Percentiles rank a stretch among this genome's conserved stretches.
Evolutionary conservation across 1,140 invertebrate genomes (phyloP).

Genomic region (Chironomus tepperi): DNA sequence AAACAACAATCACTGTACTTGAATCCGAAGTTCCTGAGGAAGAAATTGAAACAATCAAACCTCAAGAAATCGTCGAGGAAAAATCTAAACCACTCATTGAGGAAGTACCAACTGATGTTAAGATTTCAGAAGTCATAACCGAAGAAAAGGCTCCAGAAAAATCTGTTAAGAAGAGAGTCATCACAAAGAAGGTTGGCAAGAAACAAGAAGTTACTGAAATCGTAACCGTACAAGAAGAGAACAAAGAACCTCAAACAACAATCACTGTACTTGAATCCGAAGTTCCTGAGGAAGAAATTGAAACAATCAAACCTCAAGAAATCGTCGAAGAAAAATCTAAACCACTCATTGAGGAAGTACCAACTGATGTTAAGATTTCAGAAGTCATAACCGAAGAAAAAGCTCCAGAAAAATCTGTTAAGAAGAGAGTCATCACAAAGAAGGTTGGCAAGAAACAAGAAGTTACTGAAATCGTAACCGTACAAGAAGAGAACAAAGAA

Average conservation of each 20-base stretch:
- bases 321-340: not conserved
- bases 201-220: conserved; percentile 32
- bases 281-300: not conserved
- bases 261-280: conserved; percentile 21
- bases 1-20: conserved; percentile 32
- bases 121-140: conserved; percentile 28
- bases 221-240: conserved; percentile 30
- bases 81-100: conserved; percentile 29
- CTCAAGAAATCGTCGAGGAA: conserved; percentile 28
- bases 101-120: conserved; percentile 5
- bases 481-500: conserved; percentile 28
- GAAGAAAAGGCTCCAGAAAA: conserved; percentile 28
- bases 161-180: conserved; percentile 27
- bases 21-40: conserved; percentile 28
- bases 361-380: conserved; percentile 27
- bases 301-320: conserved; percentile 29
- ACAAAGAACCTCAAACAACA: conserved; percentile 27
- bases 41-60: conserved; percentile 27
- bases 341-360: conserved; percentile 28
- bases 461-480: conserved; percentile 34
- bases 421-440: conserved; percentile 31
- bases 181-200: conserved; percentile 27
- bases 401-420: conserved; percentile 27
- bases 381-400: conserved; percentile 28
- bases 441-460: conserved; percentile 33